Percentiles rank a stretch among this genome's conserved stretches.
phyloP scores from a whole-genome alignment of 1,140 invertebrate genomes.

The Nephila pilipes region DNA sequence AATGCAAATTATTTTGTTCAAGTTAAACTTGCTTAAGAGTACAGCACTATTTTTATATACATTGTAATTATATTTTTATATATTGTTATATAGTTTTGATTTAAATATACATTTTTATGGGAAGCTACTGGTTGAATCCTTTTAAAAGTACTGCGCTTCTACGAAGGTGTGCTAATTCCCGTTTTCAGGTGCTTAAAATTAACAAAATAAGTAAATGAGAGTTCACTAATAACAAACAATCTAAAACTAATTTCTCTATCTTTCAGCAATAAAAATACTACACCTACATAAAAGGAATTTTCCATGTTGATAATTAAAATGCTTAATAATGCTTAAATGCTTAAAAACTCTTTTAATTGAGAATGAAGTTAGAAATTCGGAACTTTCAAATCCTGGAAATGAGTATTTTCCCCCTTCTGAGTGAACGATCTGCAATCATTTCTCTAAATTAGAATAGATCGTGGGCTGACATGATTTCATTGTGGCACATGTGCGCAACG shows the following conservation, averaged over 20 bases:
- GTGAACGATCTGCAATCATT: constrained; percentile 63
- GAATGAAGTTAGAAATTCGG: too few relatives aligned
- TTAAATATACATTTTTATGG: neutral
- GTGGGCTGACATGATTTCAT: constrained; percentile 24
- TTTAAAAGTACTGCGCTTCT: constrained; percentile 9
- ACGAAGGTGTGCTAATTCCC: constrained; percentile 43
- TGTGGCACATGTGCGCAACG: neutral
- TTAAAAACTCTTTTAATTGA: too few relatives aligned
- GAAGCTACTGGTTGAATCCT: neutral
- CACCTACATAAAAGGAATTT: too few relatives aligned
- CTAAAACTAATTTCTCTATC: too few relatives aligned
- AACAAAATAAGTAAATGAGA: neutral
- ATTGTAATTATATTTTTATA: neutral
- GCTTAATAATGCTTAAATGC: too few relatives aligned
- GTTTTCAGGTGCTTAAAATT: neutral
- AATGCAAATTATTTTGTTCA: too few relatives aligned
- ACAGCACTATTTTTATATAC: neutral
- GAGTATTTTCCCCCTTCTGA: constrained; percentile 29
- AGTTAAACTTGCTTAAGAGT: neutral
- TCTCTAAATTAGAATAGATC: constrained; percentile 56
- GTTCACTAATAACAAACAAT: too few relatives aligned
- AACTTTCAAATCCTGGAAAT: constrained; percentile 36
- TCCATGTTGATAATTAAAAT: too few relatives aligned
- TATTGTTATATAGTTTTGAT: neutral
- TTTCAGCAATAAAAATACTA: too few relatives aligned